phyloP scores from a whole-genome alignment of 1,140 invertebrate species.

The Pararge aegeria region DNA sequence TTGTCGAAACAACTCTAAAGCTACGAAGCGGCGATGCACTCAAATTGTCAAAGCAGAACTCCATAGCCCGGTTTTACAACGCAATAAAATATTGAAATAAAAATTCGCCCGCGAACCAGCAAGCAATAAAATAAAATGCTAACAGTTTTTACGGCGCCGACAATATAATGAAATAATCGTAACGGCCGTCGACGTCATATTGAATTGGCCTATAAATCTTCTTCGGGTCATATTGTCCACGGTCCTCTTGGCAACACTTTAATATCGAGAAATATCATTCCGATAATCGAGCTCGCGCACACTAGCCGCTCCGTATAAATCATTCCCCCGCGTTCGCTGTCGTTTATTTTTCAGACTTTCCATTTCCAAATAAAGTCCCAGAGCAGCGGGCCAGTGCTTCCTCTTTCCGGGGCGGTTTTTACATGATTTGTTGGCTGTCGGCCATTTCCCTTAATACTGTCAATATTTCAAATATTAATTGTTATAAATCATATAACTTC shows the following conservation, averaged over 20 bases:
- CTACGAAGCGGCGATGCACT: constrained; percentile 35
- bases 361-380: constrained; percentile 78
- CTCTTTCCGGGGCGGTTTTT: constrained; percentile 77
- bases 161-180: constrained; percentile 79
- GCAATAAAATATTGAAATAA: constrained; percentile 79
- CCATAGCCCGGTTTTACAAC: constrained; percentile 54
- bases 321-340: constrained; percentile 65
- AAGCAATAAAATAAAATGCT: constrained; percentile 75
- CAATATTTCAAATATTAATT: constrained; percentile 80
- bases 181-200: constrained; percentile 69
- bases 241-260: constrained; percentile 76
- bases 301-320: constrained; percentile 71
- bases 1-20: constrained; percentile 8
- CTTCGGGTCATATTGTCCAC: constrained; percentile 76
- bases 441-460: constrained; percentile 77
- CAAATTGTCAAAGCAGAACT: constrained; percentile 55
- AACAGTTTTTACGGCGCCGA: constrained; percentile 77
- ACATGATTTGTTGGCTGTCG: constrained; percentile 77
- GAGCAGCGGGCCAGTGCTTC: constrained; percentile 71
- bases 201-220: constrained; percentile 75
- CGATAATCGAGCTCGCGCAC: constrained; percentile 69
- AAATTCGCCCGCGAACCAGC: constrained; percentile 63
- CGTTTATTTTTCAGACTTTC: constrained; percentile 79
- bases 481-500: constrained; percentile 76
- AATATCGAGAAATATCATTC: constrained; percentile 79